Conservation (phyloP, 2,888 invertebrate species). For the Villa cingulata region DNA sequence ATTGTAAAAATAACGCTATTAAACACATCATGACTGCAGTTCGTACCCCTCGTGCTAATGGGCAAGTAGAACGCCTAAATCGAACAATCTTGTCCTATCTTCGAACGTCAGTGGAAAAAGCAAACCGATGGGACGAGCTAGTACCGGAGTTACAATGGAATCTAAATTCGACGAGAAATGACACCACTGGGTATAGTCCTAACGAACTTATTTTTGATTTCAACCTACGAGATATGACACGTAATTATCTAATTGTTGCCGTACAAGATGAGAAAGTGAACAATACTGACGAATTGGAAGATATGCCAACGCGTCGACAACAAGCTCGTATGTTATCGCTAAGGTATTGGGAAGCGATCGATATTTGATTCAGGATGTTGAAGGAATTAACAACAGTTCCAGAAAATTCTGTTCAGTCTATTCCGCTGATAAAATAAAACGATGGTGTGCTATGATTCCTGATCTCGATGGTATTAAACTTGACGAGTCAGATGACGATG, state of each 20-base stretch:
- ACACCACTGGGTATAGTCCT: constrained; percentile 11
- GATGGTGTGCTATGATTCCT: constrained; percentile 15
- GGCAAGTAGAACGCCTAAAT: constrained; percentile 14
- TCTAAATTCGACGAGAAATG: constrained; percentile 10
- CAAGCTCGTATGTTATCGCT: constrained; percentile 14
- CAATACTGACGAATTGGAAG: constrained; percentile 8
- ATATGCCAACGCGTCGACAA: constrained; percentile 14
- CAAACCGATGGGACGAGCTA: constrained; percentile 10
- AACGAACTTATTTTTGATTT: constrained; percentile 16
- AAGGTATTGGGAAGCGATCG: constrained; percentile 15
- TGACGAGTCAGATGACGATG: not conserved
- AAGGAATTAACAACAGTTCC: constrained; percentile 12
- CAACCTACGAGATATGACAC: constrained; percentile 7
- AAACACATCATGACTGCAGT: constrained; percentile 17
- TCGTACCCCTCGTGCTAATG: constrained; percentile 16
- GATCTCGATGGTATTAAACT: constrained; percentile 5
- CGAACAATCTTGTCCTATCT: constrained; percentile 15
- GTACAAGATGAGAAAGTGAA: constrained; percentile 1
- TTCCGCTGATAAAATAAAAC: too few relatives aligned
- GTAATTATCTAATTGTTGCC: constrained; percentile 5
- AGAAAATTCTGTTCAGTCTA: constrained; percentile 15
- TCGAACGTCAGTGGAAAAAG: constrained; percentile 12
- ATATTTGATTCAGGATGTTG: constrained; percentile 17
- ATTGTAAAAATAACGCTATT: constrained; percentile 15
- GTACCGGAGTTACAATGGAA: constrained; percentile 14